Conservation (phyloP, 2,888 invertebrate species). For the Xylota sylvarum region DNA sequence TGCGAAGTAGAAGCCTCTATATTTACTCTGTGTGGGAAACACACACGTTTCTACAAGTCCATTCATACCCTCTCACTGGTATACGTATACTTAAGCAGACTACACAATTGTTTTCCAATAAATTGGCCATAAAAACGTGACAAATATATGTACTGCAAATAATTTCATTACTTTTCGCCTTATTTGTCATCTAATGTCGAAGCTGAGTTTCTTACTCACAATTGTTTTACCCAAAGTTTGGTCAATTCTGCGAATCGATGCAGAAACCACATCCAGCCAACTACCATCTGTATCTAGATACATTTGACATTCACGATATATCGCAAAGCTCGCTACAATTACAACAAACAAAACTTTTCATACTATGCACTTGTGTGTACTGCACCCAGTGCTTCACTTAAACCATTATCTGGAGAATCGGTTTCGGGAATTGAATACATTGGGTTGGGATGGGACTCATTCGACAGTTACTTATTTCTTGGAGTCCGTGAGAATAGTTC, state of each 20-base stretch:
- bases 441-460: background rate
- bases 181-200: background rate
- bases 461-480: slow-evolving; percentile 19
- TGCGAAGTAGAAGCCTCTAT: too few species aligned
- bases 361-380: background rate
- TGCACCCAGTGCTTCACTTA: background rate
- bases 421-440: slow-evolving; percentile 13
- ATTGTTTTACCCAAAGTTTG: background rate
- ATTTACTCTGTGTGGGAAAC: too few species aligned
- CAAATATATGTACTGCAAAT: background rate
- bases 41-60: too few species aligned
- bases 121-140: background rate
- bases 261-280: background rate
- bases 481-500: background rate
- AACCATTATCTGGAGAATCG: slow-evolving; percentile 1
- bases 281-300: background rate
- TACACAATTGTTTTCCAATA: background rate
- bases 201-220: background rate
- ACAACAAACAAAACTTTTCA: background rate
- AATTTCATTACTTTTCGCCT: background rate
- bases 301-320: background rate
- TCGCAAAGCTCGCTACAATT: background rate
- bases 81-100: too few species aligned
- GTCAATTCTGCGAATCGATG: background rate
- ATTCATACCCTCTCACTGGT: too few species aligned